Conservation (phyloP, 2,113 vertebrate species). For the Ammodytes dubius region DNA sequence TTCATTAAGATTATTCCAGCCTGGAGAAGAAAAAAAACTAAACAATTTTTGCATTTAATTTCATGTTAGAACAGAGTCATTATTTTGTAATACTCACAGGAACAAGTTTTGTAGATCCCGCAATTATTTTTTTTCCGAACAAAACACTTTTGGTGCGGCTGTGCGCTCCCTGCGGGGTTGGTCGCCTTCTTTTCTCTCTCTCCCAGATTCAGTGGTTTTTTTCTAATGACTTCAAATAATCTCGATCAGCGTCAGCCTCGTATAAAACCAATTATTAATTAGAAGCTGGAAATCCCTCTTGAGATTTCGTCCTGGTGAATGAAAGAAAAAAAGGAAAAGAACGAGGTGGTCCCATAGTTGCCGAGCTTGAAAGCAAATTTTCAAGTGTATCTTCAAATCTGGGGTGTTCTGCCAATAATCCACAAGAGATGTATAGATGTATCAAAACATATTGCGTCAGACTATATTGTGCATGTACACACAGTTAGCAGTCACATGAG, state of each 20-base stretch:
- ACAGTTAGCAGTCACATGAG: constrained; percentile 2
- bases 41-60: constrained; percentile 74
- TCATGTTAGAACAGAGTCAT: constrained; percentile 81
- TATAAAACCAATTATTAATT: constrained; percentile 82
- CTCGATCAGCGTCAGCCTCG: constrained; percentile 73
- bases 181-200: constrained; percentile 69
- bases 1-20: constrained; percentile 77
- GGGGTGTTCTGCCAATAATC: constrained; percentile 19
- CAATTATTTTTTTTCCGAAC: constrained; percentile 86
- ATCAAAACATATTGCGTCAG: constrained; percentile 18
- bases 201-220: constrained; percentile 65
- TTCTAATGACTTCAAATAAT: constrained; percentile 84
- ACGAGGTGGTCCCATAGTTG: constrained; percentile 49
- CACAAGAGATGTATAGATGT: constrained; percentile 13
- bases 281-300: constrained; percentile 68
- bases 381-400: constrained; percentile 36
- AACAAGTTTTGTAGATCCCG: constrained; percentile 79
- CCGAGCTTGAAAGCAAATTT: constrained; percentile 42
- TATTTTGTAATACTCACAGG: constrained; percentile 84
- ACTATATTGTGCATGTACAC: neutral
- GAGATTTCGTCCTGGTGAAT: constrained; percentile 56
- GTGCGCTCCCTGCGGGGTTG: constrained; percentile 68
- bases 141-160: constrained; percentile 77
- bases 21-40: constrained; percentile 50
- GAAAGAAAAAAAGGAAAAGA: constrained; percentile 39